phyloP scores from a whole-genome alignment of 2,797 vertebrate genomes.

The Artibeus jamaicensis region DNA sequence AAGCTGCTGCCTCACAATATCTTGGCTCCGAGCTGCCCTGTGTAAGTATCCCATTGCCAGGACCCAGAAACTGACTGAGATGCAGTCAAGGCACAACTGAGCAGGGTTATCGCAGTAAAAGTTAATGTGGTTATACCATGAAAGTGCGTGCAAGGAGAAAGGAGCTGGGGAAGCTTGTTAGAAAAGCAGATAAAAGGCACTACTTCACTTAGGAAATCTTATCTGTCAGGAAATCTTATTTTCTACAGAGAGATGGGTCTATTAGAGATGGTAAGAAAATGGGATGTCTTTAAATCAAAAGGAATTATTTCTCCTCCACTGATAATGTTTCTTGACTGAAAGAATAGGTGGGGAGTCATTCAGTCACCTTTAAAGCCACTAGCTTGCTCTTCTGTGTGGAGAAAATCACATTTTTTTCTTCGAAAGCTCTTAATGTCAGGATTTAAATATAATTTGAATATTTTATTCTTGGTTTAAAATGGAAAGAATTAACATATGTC shows the following conservation, averaged over 20 bases:
- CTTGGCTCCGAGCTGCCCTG: not conserved
- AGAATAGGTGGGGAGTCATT: not conserved
- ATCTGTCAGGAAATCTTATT: not conserved
- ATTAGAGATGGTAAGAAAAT: not conserved
- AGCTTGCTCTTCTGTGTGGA: not conserved
- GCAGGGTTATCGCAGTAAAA: not conserved
- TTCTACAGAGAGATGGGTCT: not conserved
- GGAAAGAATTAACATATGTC: not conserved
- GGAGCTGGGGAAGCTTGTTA: not conserved
- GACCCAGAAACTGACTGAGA: not conserved
- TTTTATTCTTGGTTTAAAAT: not conserved
- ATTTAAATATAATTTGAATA: not conserved
- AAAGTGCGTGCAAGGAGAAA: not conserved
- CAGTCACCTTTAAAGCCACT: not conserved
- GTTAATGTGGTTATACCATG: too few species aligned
- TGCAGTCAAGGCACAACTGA: not conserved
- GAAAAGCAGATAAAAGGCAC: not conserved
- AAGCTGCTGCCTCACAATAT: too few species aligned
- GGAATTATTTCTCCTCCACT: not conserved
- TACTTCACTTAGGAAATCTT: fast-evolving
- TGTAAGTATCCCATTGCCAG: not conserved
- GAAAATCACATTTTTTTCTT: not conserved
- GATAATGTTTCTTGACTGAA: not conserved
- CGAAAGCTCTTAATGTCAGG: not conserved
- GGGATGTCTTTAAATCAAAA: not conserved